phyloP scores from a whole-genome alignment of 2,113 vertebrate species.

The Eidolon helvum region DNA sequence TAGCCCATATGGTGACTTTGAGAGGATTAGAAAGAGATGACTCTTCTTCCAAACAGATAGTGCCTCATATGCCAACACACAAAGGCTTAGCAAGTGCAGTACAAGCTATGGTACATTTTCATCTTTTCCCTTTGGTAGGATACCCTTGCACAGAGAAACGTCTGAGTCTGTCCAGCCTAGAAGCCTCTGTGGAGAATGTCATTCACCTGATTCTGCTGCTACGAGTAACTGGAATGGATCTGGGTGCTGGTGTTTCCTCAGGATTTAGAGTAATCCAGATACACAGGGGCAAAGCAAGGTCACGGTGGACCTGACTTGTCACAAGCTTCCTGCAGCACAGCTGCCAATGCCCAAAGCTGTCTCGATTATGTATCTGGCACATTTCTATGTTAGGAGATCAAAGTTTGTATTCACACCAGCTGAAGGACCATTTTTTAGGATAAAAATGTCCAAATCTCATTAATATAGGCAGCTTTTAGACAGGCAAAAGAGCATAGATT shows the following conservation, averaged over 20 bases:
- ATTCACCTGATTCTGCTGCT: not conserved
- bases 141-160: not conserved
- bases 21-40: not conserved
- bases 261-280: not conserved
- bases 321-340: not conserved
- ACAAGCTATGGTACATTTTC: not conserved
- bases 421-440: not conserved
- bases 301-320: not conserved
- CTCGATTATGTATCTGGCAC: not conserved
- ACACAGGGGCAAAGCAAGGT: not conserved
- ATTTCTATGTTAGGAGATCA: not conserved
- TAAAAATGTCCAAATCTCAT: not conserved
- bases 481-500: not conserved
- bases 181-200: rapidly evolving
- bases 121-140: not conserved
- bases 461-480: not conserved
- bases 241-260: not conserved
- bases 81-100: not conserved
- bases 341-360: not conserved
- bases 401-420: not conserved
- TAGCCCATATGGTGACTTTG: not conserved
- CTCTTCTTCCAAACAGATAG: not conserved
- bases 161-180: not conserved
- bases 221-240: not conserved
- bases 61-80: not conserved